Evolutionary conservation across 1,140 invertebrate genomes (phyloP), one percentile per base, ranked within the genome.

Genomic region (Halyomorpha halys): DNA sequence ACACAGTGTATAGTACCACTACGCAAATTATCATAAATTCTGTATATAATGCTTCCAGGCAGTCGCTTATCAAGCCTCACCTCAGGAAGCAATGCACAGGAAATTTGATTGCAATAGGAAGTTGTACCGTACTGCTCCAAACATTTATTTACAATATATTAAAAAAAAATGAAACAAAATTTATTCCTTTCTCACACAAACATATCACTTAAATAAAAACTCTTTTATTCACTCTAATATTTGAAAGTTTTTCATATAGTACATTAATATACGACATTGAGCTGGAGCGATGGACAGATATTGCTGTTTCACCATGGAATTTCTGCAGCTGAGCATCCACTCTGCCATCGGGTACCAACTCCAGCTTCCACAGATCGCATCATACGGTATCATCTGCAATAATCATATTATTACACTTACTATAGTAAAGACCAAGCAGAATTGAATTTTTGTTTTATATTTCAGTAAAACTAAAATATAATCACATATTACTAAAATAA

Each of bases 301-400:
- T 15, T 21, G 19, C 6, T 21, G 9, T 44, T 14, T 45, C 15
- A 45, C n/a, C 13, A 15, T 21, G 39, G 53, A 25, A 56, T 23
- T 27, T 23, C 23, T 21, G 23, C 34, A 23, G 25, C 44, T 30
- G 9, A 44, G 19, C 25, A n/a, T 44, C 34, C 44, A 15, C 44
- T 60, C 15, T 18, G 19, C 19, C 47, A 19, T 18, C 19, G 47
- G 47, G 34, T 39, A 39, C 34, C 34, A 39, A 39, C 53, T 56
- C 53, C 53, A 56, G 53, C 53, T 25, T 16, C 18, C n/a, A 56
- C 19, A 44, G 19, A 45, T 19, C 60, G n/a, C 21, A 61, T 66
- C 65, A 69, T 45, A 66, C 61, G 19, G 63, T 69, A 56, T 69
- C 68, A 54, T 67, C 63, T 68, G 63, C 18, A 59, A 68, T 34